Conservation (phyloP, 2,888 invertebrate genomes). For the Tenodera sinensis region DNA sequence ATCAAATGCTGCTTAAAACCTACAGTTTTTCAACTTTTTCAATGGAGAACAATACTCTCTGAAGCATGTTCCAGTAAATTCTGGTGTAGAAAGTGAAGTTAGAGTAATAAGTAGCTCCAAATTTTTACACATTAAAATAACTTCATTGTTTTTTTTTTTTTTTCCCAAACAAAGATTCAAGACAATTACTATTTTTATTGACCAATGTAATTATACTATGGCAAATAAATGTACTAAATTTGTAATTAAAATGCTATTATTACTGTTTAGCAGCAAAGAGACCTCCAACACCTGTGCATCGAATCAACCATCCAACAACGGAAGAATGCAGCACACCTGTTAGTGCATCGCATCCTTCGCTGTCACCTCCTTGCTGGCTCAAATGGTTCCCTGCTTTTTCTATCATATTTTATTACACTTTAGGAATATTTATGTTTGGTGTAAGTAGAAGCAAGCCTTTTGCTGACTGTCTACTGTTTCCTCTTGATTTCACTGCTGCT, state of each 20-base stretch:
- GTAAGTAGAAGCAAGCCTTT: constrained; percentile 50
- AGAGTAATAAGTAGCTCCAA: too few species aligned
- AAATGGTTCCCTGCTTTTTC: constrained; percentile 46
- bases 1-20: too few species aligned
- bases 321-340: neutral
- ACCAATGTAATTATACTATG: too few species aligned
- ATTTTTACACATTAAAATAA: too few species aligned
- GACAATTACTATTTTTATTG: too few species aligned
- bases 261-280: neutral
- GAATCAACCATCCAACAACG: neutral
- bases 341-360: neutral
- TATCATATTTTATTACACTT: constrained; percentile 53
- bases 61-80: too few species aligned
- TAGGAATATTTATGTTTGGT: constrained; percentile 60
- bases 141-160: too few species aligned
- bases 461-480: constrained; percentile 59
- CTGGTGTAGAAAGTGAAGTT: too few species aligned
- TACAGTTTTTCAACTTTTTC: too few species aligned
- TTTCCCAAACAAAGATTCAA: too few species aligned
- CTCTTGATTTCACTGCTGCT: constrained; percentile 66
- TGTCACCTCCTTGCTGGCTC: constrained; percentile 28
- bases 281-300: neutral
- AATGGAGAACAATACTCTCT: too few species aligned
- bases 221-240: too few species aligned
- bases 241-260: neutral